Percentiles rank a stretch among this genome's conserved stretches.
phyloP scores from a whole-genome alignment of 2,888 invertebrate species.

The Neoaliturus tenellus region DNA sequence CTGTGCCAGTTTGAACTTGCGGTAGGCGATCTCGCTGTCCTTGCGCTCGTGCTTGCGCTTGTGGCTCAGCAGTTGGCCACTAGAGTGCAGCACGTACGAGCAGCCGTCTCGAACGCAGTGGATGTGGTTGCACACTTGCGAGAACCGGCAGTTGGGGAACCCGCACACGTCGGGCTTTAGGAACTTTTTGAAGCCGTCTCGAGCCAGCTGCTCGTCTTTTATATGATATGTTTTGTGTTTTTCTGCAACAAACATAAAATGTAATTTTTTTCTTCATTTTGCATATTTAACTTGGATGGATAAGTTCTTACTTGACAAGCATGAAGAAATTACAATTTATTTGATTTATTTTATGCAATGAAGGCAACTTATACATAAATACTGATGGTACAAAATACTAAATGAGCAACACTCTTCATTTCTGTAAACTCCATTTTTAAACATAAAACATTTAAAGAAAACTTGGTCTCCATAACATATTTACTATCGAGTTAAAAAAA shows the following conservation, averaged over 20 bases:
- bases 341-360: too few relatives aligned
- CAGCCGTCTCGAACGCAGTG: slow-evolving; percentile 98
- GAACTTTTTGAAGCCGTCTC: slow-evolving; percentile 99
- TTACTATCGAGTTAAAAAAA: too few relatives aligned
- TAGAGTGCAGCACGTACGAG: slow-evolving; percentile 97
- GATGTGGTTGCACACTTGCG: slow-evolving; percentile 97
- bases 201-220: slow-evolving; percentile 95
- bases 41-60: slow-evolving; percentile 98
- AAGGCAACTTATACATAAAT: too few relatives aligned
- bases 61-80: slow-evolving; percentile 97
- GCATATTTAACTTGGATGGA: too few relatives aligned
- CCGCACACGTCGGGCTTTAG: slow-evolving; percentile 97
- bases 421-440: too few relatives aligned
- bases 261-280: too few relatives aligned
- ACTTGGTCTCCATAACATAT: too few relatives aligned
- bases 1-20: slow-evolving; percentile 82
- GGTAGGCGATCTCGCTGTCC: slow-evolving; percentile 92
- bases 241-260: slow-evolving; percentile 80
- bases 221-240: slow-evolving; percentile 99
- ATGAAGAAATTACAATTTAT: too few relatives aligned
- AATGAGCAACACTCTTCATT: too few relatives aligned
- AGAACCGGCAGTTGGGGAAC: slow-evolving; percentile 94
- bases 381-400: too few relatives aligned
- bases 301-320: too few relatives aligned
- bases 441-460: too few relatives aligned